Evolutionary conservation across 2,888 invertebrate species (phyloP), one percentile per base, ranked within the genome.

Genomic region (Meiosimyza platycephala): DNA sequence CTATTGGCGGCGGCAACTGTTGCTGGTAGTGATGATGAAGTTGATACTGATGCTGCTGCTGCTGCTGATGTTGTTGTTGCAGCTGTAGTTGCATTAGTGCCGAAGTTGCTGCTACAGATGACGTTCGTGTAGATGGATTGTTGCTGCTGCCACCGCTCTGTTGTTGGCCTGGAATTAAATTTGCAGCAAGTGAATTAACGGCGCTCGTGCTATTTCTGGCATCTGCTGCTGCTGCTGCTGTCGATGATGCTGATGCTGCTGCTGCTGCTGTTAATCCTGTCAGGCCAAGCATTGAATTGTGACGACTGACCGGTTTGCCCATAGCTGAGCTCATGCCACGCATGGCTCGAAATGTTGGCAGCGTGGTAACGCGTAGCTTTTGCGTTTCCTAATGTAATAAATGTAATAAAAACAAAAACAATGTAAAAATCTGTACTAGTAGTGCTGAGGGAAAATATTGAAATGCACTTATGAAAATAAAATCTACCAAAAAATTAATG

Each of bases 261-360:
- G 72, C 76, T 70, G 78, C 77, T 78, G 80, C 76, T 75, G 78
- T 78, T 77, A 85, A 78, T 73, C 80, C 80, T 73, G 81, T 77
- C 73, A 83, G 78, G 71, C 83, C 84, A 73, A 80, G 83, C 78
- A 84, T 79, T 76, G 84, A 82, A 78, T 82, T 84, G 77, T 84
- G 83, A 50, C 83, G 82, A 73, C 84, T 82, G 79, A 87, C 84
- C 82, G 87, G 87, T 80, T 85, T 86, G 68, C 88, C 87, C 86
- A 88, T 86, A 72, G 82, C 76, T 71, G 87, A 85, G 78, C 87
- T 85, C 86, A 87, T 87, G 79, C 87, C 87, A 78, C 86, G 82
- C 91, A 81, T 90, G 85, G 89, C 96, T 94, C 77, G 92, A 94
- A 64, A 94, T 93, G 89, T 81, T 75, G 83, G 79, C 78, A 82